A percentile compares a stretch with the other conserved stretches of the same genome.
Evolutionary conservation across 2,113 vertebrate species (phyloP).

Genomic region (Orcinus orca): DNA sequence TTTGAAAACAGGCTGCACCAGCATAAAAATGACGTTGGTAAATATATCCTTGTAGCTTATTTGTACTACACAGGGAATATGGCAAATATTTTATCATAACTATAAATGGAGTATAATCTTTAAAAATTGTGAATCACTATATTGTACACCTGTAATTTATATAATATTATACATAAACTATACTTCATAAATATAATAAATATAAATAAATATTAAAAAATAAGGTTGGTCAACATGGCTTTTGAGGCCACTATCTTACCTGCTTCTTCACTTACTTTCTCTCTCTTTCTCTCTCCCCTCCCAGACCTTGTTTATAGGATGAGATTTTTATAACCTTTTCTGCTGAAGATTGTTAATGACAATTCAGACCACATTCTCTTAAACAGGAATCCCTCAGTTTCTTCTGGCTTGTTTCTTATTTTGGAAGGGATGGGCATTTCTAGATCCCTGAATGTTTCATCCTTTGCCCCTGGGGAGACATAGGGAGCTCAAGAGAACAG

Average conservation of each 20-base stretch:
- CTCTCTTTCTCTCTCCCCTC: background rate
- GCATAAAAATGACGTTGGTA: background rate
- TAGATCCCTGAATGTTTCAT: conserved; percentile 32
- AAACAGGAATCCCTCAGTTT: conserved; percentile 38
- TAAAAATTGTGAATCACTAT: background rate
- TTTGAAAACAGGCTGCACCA: background rate
- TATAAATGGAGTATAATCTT: background rate
- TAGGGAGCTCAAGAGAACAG: background rate
- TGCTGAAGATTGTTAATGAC: background rate
- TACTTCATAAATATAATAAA: background rate
- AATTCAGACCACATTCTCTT: conserved; percentile 5
- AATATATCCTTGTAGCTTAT: background rate
- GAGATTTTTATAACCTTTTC: background rate
- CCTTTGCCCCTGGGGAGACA: conserved; percentile 3
- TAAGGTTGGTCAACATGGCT: background rate
- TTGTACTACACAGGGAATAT: background rate
- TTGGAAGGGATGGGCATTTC: conserved; percentile 37
- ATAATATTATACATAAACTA: background rate
- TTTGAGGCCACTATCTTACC: background rate
- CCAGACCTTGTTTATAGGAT: background rate
- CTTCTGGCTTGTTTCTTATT: conserved; percentile 17
- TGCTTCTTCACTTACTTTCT: background rate
- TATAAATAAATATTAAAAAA: background rate
- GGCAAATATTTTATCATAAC: background rate
- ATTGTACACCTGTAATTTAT: background rate